phyloP scores from a whole-genome alignment of 2,113 vertebrate genomes.

The Proterorhinus semilunaris region DNA sequence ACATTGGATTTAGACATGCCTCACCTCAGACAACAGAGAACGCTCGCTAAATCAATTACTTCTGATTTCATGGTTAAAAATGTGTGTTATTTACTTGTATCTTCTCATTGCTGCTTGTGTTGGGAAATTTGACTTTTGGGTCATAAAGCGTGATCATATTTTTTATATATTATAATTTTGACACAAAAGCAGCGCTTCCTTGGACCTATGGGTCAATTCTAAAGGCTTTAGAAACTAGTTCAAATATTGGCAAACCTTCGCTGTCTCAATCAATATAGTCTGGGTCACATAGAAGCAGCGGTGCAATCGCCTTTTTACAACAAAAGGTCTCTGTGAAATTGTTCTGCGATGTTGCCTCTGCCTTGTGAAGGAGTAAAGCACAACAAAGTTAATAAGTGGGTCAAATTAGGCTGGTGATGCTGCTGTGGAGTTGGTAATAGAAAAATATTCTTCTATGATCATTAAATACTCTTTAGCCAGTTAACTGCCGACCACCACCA shows the following conservation, averaged over 20 bases:
- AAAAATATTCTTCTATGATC: too few relatives aligned
- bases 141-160: too few relatives aligned
- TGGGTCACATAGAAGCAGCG: background rate
- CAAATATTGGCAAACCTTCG: background rate
- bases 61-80: background rate
- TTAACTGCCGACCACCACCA: too few relatives aligned
- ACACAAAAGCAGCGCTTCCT: background rate
- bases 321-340: background rate
- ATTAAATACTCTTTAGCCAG: too few relatives aligned
- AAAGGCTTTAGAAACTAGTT: background rate
- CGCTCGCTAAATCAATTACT: background rate
- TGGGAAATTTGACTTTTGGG: too few relatives aligned
- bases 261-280: constrained; percentile 1
- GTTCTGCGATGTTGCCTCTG: background rate
- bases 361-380: background rate
- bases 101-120: too few relatives aligned
- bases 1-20: constrained; percentile 31
- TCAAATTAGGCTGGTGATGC: too few relatives aligned
- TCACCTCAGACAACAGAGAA: constrained; percentile 43
- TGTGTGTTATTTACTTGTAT: too few relatives aligned
- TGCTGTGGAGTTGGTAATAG: too few relatives aligned
- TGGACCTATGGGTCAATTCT: background rate
- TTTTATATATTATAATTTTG: too few relatives aligned
- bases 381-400: too few relatives aligned
- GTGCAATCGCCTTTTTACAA: background rate